Conservation (phyloP, 2,797 vertebrate species). For the Sylvia borin region DNA sequence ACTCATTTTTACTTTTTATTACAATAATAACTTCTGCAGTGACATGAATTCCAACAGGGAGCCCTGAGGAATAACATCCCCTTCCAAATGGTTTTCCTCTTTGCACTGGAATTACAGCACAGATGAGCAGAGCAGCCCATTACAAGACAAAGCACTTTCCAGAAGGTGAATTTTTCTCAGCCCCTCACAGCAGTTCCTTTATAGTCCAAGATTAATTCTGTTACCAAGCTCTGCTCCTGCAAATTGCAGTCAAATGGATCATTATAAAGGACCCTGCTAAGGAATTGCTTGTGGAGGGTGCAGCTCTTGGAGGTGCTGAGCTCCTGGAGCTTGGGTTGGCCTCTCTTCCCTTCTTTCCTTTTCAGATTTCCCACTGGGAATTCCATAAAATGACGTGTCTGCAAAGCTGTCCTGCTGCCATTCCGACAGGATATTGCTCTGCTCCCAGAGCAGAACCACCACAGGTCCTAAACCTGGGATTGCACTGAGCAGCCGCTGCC, state of each 20-base stretch:
- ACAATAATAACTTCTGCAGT: constrained; percentile 67
- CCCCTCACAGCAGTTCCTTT: constrained; percentile 4
- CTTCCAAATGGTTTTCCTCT: constrained; percentile 65
- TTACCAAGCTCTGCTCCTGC: background rate
- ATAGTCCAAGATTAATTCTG: constrained; percentile 4
- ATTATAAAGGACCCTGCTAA: background rate
- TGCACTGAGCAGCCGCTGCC: fast-evolving
- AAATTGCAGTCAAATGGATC: background rate
- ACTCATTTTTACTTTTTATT: constrained; percentile 66
- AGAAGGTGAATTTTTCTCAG: constrained; percentile 20
- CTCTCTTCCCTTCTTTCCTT: background rate
- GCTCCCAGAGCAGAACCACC: background rate
- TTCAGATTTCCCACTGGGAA: background rate
- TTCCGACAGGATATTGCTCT: background rate
- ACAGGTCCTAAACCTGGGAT: background rate
- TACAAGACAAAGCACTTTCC: constrained; percentile 48
- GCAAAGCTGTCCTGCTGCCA: background rate
- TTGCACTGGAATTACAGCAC: constrained; percentile 13
- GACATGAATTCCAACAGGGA: constrained; percentile 48
- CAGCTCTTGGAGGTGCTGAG: background rate
- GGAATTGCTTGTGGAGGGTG: background rate
- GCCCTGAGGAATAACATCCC: constrained; percentile 28
- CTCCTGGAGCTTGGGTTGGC: background rate
- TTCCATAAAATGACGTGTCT: background rate
- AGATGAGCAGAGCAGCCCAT: constrained; percentile 9